Conservation (phyloP, 2,888 invertebrate species). For the Ariolimax columbianus region DNA sequence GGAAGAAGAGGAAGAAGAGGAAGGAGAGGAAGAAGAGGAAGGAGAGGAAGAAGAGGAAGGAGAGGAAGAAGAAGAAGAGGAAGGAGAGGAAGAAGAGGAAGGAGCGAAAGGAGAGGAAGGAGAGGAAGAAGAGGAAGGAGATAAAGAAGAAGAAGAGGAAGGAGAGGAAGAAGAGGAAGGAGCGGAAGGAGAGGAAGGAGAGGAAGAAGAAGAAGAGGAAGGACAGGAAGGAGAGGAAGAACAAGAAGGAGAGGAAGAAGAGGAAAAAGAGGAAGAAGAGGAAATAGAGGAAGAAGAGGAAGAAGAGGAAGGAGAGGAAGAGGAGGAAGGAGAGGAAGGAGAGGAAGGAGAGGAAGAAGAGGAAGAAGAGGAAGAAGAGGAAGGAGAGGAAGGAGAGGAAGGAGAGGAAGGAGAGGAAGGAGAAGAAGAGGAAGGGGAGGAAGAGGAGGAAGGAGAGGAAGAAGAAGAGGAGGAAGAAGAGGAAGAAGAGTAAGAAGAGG, state of each 20-base stretch:
- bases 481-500: no score
- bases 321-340: constrained; percentile 9
- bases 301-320: constrained; percentile 33
- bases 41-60: neutral
- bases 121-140: neutral
- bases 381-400: constrained; percentile 12
- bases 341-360: constrained; percentile 22
- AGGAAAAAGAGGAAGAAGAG: no score
- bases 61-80: neutral
- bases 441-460: neutral
- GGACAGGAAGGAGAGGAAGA: no score
- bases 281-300: constrained; percentile 16
- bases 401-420: neutral
- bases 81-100: neutral
- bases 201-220: neutral
- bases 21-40: neutral
- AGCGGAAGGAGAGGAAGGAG: neutral
- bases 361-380: constrained; percentile 39
- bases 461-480: neutral
- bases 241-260: neutral
- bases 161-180: neutral
- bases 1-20: neutral
- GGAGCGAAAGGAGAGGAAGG: no score
- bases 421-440: constrained; percentile 22
- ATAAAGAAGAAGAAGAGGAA: neutral